Base-by-base conservation (phyloP, 2,797 vertebrate genomes). In the Tragelaphus oryx region DNA sequence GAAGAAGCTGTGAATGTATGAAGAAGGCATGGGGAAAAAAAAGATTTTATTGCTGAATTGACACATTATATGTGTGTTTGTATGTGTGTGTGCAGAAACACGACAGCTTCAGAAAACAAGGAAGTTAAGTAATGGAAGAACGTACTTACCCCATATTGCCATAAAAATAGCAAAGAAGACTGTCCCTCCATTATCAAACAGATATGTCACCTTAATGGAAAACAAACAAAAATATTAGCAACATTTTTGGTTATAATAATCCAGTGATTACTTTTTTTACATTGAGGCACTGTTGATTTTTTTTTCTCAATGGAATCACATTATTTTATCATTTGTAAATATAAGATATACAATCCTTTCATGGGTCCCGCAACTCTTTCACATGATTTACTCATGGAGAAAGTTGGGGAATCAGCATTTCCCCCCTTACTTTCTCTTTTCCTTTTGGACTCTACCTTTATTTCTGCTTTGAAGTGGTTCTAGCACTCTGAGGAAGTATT, bases 81-180 rank as follows among this genome's bases (percentile, higher is more conserved):
- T 5, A 1, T 10, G 28, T 41, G 0, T 12, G 16, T 44, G 4
- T 46, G 16, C 81, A 57, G 7, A 68, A 68, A 92, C 11, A 85
- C 3, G 46, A 78, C 5, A 81, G n/a, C 22, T 1, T 76, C 55
- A 92, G 80, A 86, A 85, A 85, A 62, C 30, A 6, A 57, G 46
- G 57, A 94, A 90, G 30, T 55, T 52, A 26, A 33, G 33, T 79
- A 93, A 78, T 41, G 17, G 89, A 78, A 97, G 80, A 4, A 18
- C 16, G n/a, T 78, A 98, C 99, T 98, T 99, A 99, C 99, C 99
- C 99, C 99, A 99, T 97, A 99, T 99, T 97, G 99, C 99, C 99
- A 99, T 99, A 98, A 99, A 99, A 98, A 99, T 99, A 59, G 99
- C 99, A 95, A 99, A 99, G 99, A 99, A 99, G 95, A 99, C 99